Base-by-base conservation (phyloP, 1,140 invertebrate species). In the Eufriesea mexicana region DNA sequence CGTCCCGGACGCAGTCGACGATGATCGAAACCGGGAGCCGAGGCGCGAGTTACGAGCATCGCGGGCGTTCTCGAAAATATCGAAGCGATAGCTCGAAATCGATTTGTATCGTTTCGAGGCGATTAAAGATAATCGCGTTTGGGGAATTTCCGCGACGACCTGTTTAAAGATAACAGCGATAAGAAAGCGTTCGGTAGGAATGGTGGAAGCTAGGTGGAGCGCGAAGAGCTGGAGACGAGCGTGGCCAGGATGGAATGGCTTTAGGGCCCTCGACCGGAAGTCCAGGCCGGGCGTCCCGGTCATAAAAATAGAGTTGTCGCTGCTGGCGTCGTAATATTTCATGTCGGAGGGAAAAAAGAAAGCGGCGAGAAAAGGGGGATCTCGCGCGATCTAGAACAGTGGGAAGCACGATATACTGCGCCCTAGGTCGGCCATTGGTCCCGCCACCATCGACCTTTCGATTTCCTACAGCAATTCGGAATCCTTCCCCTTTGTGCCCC, bases 291-390 rank as follows among this genome's bases (percentile, higher is more conserved):
- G 75, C 72, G 68, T 80, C 42, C 74, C 51, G 74, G 67, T 86
- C 85, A 86, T 89, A 89, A 91, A 89, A 86, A 75, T 76, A 79
- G 89, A 92, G 86, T 92, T 91, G 88, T 86, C 82, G 85, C 84
- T 83, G 87, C 87, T 85, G 86, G 79, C 86, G 89, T 90, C 79
- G 89, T 86, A 87, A 91, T 92, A 92, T 91, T 89, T 91, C 91
- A 91, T 83, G 82, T 66, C 79, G 47, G 61, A 25, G 14, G 49
- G 42, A 57, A 76, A 76, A 75, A 28, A 49, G 35, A 28, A 51
- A 66, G 20, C 2, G 28, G 14, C 18, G 54, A n/a, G 67, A 28
- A 78, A 67, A 51, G 14, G 62, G 28, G 51, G 70, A 62, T 62
- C 42, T 25, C 18, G 12, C 16, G 14, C 47, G 66, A 83, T 83